Base-by-base conservation (phyloP, 2,888 invertebrate species). In the Timema cristinae region DNA sequence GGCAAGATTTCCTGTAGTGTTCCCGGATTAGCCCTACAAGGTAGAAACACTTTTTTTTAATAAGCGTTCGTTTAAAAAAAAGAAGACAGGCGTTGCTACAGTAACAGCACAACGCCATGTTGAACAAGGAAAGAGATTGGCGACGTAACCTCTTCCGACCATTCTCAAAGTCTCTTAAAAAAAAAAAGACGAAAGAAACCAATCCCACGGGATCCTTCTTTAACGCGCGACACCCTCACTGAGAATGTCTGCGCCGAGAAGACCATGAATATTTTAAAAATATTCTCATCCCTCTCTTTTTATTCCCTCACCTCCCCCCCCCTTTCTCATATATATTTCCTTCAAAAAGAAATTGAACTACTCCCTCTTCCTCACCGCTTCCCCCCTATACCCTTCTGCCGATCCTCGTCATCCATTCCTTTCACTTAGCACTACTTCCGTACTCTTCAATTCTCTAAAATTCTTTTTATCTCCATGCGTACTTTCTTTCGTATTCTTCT, bases 401-500 rank as follows among this genome's bases (percentile, higher is more conserved):
- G n/a, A 13, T 54, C n/a, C n/a, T 54, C 54, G 11, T n/a, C n/a
- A 13, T 54, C 11, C 54, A 54, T 68, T 71, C 68, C 71, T 71
- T 68, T 68, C 50, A 50, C 59, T 66, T 61, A 66, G 61, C 54
- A 50, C 63, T 68, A 63, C 61, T 72, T 66, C 63, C 16, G 68
- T 69, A 13, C 71, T 68, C 54, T 66, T 67, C 70, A 52, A 61
- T 71, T 66, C 66, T 68, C 70, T 32, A 47, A 70, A 73, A 67
- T 67, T 61, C 67, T 73, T 73, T 73, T 73, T 66, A 68, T 71
- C 68, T 63, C 47, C 54, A 63, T 61, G 50, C 72, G 67, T 69
- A 48, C 71, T 69, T 71, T 61, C 59, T 61, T 47, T 68, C 61
- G 11, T n/a, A 54, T n/a, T n/a, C 11, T 11, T n/a, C n/a, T 15